These are phyloP conservation scores for Fulica atra DNA, from an alignment of 2,113 vertebrate genomes.

Conservation along the genomic window DNA sequence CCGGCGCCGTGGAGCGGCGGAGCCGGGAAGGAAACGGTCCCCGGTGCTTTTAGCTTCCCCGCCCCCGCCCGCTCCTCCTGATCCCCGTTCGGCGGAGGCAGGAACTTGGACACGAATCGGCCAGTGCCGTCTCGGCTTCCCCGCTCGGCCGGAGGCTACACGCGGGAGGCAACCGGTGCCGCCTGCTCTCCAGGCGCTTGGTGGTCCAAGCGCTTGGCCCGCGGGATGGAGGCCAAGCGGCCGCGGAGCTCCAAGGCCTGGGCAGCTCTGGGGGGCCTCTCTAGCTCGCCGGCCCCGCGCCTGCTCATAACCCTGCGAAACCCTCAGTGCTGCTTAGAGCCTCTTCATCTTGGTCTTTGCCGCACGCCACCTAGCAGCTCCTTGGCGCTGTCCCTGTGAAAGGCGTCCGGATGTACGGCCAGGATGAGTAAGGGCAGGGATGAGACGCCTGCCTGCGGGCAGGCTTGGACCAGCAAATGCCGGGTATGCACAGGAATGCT, in stretches of 20 bases:
- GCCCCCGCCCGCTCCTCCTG: not conserved
- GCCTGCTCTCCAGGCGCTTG: not conserved
- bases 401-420: not conserved
- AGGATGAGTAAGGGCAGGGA: rapidly evolving
- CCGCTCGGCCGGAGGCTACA: not conserved
- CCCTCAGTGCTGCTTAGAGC: not conserved
- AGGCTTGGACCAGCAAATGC: rapidly evolving
- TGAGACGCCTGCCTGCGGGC: too few relatives aligned
- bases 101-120: not conserved
- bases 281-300: too few relatives aligned
- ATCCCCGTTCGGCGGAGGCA: not conserved
- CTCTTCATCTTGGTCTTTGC: rapidly evolving
- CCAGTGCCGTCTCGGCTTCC: not conserved
- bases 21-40: not conserved
- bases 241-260: not conserved
- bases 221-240: too few relatives aligned
- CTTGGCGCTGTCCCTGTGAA: rapidly evolving
- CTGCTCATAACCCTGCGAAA: rapidly evolving
- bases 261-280: not conserved
- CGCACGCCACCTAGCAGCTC: not conserved
- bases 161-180: not conserved
- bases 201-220: too few relatives aligned
- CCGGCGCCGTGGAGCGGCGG: not conserved
- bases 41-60: too few relatives aligned
- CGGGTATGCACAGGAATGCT: rapidly evolving